phyloP scores from a whole-genome alignment of 2,797 vertebrate species.

The Neopelma chrysocephalum region DNA sequence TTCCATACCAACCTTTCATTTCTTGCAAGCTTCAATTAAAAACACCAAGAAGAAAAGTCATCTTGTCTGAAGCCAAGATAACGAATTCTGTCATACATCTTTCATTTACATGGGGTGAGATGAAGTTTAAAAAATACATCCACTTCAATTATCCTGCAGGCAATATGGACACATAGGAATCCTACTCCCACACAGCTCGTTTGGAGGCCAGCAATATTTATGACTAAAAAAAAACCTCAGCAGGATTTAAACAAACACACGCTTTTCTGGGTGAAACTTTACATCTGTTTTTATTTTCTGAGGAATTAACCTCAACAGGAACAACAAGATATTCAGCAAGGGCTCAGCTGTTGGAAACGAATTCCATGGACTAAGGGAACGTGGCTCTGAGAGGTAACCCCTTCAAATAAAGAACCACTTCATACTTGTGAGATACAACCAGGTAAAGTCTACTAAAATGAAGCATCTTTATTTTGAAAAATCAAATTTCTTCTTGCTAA shows the following conservation, averaged over 20 bases:
- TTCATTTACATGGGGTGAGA: background rate
- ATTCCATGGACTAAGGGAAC: background rate
- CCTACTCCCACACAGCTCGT: slow-evolving; percentile 13
- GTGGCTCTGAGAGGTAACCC: background rate
- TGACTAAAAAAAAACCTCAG: background rate
- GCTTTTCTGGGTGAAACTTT: background rate
- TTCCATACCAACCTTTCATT: background rate
- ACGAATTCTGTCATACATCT: background rate
- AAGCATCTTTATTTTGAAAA: background rate
- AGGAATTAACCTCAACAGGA: background rate
- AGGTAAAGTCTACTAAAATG: background rate
- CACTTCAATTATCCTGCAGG: slow-evolving; percentile 18
- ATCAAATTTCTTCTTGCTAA: background rate
- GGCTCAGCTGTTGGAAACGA: background rate
- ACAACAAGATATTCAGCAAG: background rate
- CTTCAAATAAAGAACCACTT: background rate
- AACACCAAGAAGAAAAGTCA: background rate
- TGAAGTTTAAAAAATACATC: slow-evolving; percentile 11
- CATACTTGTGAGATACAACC: background rate
- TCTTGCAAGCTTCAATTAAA: background rate
- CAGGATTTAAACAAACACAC: slow-evolving; percentile 19
- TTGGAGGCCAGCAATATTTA: slow-evolving; percentile 31
- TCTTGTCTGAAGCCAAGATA: background rate
- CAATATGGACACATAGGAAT: slow-evolving; percentile 26
- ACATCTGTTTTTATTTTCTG: slow-evolving; percentile 4